Evolutionary conservation across 2,888 invertebrate species (phyloP).

Genomic region (Xylophagus ater): DNA sequence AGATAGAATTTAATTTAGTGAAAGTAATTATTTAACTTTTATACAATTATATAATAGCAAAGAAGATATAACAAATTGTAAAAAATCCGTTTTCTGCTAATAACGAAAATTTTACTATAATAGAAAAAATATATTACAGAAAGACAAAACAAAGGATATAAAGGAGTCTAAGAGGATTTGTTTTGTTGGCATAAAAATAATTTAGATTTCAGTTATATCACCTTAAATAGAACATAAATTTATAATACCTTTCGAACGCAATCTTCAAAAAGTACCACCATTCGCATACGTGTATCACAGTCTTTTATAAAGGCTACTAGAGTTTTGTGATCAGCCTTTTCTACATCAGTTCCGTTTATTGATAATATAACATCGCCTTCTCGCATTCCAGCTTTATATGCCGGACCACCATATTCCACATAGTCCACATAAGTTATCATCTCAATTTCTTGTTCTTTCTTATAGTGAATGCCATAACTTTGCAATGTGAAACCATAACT

Average conservation of each 20-base stretch:
- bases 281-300: conserved; percentile 82
- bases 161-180: too few species aligned
- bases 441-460: conserved; percentile 86
- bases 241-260: conserved; percentile 89
- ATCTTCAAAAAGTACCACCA: conserved; percentile 95
- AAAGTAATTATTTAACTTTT: not conserved
- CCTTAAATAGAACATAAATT: too few species aligned
- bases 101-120: too few species aligned
- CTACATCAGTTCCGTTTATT: conserved; percentile 92
- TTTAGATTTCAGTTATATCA: too few species aligned
- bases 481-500: conserved; percentile 93
- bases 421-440: conserved; percentile 96
- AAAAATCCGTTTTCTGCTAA: too few species aligned
- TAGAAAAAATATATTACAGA: not conserved
- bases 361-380: conserved; percentile 94
- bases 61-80: too few species aligned
- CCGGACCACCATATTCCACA: conserved; percentile 86
- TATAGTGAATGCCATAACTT: conserved; percentile 95
- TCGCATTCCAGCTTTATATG: conserved; percentile 85
- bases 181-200: too few species aligned
- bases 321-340: conserved; percentile 85
- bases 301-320: conserved; percentile 85
- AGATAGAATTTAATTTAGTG: not conserved
- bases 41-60: too few species aligned
- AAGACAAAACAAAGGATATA: too few species aligned